These are phyloP conservation scores for Brachymystax lenok DNA, from an alignment of 2,797 vertebrate species.

Conservation along the genomic window DNA sequence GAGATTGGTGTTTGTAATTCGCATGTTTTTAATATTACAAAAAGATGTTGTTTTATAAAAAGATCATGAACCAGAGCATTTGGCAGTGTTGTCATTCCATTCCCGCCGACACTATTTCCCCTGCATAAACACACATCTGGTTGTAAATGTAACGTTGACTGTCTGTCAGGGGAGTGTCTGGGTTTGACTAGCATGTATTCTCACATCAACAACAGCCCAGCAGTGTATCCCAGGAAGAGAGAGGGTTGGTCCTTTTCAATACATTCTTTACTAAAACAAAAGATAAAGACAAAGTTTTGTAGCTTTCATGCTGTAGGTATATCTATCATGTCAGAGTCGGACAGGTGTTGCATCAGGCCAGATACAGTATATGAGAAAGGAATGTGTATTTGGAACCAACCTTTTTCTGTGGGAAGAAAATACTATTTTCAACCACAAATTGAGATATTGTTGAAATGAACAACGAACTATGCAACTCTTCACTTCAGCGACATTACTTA, in stretches of 20 bases:
- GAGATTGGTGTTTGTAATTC: conserved; percentile 1
- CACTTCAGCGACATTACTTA: not conserved
- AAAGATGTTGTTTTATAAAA: not conserved
- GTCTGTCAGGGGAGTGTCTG: conserved; percentile 19
- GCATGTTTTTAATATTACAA: not conserved
- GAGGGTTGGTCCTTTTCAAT: not conserved
- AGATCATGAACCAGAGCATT: not conserved
- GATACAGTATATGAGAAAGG: not conserved
- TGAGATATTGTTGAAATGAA: not conserved
- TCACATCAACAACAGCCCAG: conserved; percentile 41
- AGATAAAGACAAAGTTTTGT: not conserved
- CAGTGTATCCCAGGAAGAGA: not conserved
- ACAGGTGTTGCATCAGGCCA: not conserved
- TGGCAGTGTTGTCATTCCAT: not conserved
- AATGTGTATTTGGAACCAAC: not conserved
- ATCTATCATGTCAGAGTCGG: not conserved
- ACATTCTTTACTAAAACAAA: not conserved
- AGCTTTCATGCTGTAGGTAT: too few relatives aligned
- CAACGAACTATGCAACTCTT: not conserved
- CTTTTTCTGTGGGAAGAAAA: not conserved
- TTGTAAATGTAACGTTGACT: conserved; percentile 31
- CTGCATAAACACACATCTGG: conserved; percentile 45
- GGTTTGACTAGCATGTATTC: conserved; percentile 33
- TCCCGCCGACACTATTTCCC: conserved; percentile 6
- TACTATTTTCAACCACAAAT: too few relatives aligned